Base-by-base conservation (phyloP, 53 echinoderm and acorn worm species). In the Mesocentrotus franciscanus region DNA sequence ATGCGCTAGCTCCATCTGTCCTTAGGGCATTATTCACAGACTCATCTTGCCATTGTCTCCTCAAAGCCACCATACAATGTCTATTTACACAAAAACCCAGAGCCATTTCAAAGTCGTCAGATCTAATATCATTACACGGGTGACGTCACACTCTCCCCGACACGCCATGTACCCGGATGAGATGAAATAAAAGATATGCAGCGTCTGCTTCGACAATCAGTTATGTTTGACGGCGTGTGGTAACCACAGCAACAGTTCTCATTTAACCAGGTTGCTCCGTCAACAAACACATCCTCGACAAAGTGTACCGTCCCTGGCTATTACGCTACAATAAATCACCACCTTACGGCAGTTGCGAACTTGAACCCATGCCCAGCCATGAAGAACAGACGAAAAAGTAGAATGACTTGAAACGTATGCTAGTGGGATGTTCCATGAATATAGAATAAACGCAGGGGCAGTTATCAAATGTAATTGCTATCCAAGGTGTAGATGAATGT, bases 171-270 rank as follows among this genome's bases (percentile, higher is more conserved):
- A 11, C 64, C 39, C 20, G 66, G 39, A 14, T 17, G 91, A 91
- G 62, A 64, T 35, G 42, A 91, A 18, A 66, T 20, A 66, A 17
- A 27, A 35, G 66, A 66, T 20, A 81, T 8, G 66, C 91, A 64
- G 91, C 64, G 39, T 61, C 91, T 64, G 91, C 64, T 36, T 56
- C 61, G 66, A 36, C 91, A 91, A 90, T 91, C 64, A 33, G 91
- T 91, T 66, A 91, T 91, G 91, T 91, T 66, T 91, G 91, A 66
- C 24, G 91, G 91, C 91, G 91, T 91, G 91, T 20, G 18, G 66
- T 91, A 35, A 66, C 91, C 91, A 91, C 12, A 68, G 91, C 68
- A 66, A 91, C 66, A 17, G 36, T 90, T 91, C 33, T 58, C 34
- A 57, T 58, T 57, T 87, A 57, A 39, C 42, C n/a, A 39, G 17